phyloP scores from a whole-genome alignment of 2,888 invertebrate species.

The Eucriotettix oculatus region DNA sequence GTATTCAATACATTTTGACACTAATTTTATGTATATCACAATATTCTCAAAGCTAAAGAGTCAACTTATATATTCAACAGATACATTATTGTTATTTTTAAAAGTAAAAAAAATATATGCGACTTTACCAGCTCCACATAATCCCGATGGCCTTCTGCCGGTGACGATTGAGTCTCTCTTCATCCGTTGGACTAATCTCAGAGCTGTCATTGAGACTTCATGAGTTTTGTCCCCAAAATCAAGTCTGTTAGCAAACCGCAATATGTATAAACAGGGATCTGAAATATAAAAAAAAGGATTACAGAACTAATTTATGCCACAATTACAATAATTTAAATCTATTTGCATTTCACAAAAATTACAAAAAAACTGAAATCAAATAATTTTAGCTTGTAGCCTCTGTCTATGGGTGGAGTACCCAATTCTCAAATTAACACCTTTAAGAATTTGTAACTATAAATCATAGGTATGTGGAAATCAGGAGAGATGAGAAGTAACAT shows the following conservation, averaged over 20 bases:
- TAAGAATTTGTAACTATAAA: no score
- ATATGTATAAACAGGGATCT: constrained; percentile 89
- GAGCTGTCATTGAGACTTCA: constrained; percentile 87
- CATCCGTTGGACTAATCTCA: constrained; percentile 90
- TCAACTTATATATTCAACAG: neutral
- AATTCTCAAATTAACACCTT: no score
- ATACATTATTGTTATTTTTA: neutral
- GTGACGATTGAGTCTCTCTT: constrained; percentile 95
- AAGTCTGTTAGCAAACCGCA: constrained; percentile 84
- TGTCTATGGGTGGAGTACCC: no score
- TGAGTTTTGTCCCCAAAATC: constrained; percentile 86
- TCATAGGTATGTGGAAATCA: no score
- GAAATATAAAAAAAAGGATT: neutral
- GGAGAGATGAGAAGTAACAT: no score
- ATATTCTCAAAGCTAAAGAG: neutral
- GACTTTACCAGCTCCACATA: constrained; percentile 82
- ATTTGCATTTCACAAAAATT: no score
- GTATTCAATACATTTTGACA: no score
- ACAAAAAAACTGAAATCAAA: no score
- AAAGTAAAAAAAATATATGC: neutral
- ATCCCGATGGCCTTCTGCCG: constrained; percentile 87
- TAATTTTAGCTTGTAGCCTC: no score
- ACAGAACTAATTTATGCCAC: no score
- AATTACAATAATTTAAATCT: no score
- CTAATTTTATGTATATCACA: no score